phyloP scores from a whole-genome alignment of 2,113 vertebrate species.

The Pycnonotus jocosus region DNA sequence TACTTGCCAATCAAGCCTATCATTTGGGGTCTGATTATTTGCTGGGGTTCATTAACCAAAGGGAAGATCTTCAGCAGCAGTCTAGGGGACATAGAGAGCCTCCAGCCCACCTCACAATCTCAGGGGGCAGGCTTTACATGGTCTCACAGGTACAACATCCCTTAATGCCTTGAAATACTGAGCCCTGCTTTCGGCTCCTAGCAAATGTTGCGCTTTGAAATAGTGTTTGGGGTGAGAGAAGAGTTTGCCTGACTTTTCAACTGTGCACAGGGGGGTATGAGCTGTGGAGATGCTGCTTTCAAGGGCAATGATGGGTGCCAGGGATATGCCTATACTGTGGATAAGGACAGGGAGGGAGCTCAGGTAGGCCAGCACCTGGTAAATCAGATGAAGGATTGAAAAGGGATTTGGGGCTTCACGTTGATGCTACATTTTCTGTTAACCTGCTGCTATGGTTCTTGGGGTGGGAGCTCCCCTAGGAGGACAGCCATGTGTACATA shows the following conservation, averaged over 20 bases:
- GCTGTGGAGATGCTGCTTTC: neutral
- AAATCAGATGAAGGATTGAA: neutral
- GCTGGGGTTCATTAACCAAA: neutral
- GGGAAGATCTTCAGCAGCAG: neutral
- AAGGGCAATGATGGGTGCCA: neutral
- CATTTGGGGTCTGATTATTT: neutral
- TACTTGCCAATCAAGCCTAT: neutral
- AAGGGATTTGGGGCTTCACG: neutral
- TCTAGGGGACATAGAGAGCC: neutral
- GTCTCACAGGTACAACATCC: neutral
- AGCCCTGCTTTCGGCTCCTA: neutral
- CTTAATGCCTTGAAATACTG: neutral
- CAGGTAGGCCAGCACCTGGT: neutral
- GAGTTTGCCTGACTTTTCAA: neutral
- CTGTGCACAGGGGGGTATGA: rapidly evolving
- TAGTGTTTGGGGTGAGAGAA: neutral
- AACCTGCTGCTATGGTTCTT: neutral
- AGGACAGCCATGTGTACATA: neutral
- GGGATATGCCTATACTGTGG: rapidly evolving
- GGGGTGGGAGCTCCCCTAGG: rapidly evolving
- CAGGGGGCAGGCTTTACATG: neutral
- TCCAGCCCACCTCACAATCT: neutral
- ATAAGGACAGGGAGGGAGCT: neutral
- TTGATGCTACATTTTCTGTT: neutral
- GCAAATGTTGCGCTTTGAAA: neutral